Conservation (phyloP, 2,113 vertebrate species). For the Rhinolophus ferrumequinum region DNA sequence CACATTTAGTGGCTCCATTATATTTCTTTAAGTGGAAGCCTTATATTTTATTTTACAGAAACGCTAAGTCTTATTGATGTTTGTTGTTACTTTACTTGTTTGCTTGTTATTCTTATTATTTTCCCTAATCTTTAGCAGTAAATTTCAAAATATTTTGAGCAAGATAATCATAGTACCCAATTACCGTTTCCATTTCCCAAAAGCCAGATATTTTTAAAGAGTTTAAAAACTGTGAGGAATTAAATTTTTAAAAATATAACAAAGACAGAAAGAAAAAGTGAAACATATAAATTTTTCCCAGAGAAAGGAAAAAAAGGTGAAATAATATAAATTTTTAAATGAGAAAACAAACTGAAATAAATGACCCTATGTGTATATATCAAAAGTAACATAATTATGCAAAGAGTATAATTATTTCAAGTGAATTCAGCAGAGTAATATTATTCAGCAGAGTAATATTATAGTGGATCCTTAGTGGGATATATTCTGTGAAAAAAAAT, state of each 20-base stretch:
- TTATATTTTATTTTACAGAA: conserved; percentile 6
- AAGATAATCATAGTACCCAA: conserved; percentile 3
- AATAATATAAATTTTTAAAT: conserved; percentile 18
- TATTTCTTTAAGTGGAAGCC: neutral
- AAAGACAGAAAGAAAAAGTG: neutral
- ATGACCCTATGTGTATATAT: neutral
- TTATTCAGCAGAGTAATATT: neutral
- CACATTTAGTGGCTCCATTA: neutral
- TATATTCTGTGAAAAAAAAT: neutral
- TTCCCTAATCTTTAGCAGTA: neutral
- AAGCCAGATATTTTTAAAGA: neutral
- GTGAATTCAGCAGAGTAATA: neutral
- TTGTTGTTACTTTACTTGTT: neutral
- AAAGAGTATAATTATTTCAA: conserved; percentile 32
- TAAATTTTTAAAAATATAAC: neutral
- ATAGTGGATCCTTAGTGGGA: neutral
- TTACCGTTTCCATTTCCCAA: neutral
- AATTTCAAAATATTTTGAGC: neutral
- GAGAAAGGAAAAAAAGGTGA: neutral
- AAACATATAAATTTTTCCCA: neutral
- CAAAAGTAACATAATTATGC: neutral
- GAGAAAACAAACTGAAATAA: neutral
- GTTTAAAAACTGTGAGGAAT: neutral
- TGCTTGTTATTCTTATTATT: neutral
- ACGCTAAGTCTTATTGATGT: neutral